Evolutionary conservation across 2,888 invertebrate species (phyloP).

Genomic region (Apamea monoglypha): DNA sequence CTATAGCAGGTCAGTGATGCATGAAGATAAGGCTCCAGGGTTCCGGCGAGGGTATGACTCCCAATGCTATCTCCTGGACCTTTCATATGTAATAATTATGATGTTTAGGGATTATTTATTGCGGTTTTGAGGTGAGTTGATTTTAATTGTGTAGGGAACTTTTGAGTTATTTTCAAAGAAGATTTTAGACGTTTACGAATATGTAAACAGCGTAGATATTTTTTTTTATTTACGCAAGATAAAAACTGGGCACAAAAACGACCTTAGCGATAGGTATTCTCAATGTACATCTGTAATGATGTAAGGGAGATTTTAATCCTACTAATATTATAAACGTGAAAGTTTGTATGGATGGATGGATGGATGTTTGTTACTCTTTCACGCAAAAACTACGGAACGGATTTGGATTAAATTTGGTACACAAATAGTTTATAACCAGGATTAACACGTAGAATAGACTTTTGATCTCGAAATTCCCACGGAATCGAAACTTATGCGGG

Average conservation of each 20-base stretch:
- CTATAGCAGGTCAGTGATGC: constrained; percentile 36
- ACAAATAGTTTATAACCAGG: too few relatives aligned
- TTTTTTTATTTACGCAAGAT: neutral
- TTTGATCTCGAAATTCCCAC: too few relatives aligned
- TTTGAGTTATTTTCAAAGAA: too few relatives aligned
- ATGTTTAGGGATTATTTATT: constrained; percentile 13
- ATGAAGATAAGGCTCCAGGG: constrained; percentile 49
- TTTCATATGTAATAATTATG: constrained; percentile 24
- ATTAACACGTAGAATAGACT: too few relatives aligned
- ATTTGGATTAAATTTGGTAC: too few relatives aligned
- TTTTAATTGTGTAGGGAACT: neutral
- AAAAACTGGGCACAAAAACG: neutral
- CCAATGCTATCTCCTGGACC: constrained; percentile 36
- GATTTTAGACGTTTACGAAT: neutral
- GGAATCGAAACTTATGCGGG: too few relatives aligned
- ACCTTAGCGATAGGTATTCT: neutral
- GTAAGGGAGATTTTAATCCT: too few relatives aligned
- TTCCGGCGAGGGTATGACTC: constrained; percentile 26
- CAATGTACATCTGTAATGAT: neutral
- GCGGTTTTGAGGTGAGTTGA: neutral
- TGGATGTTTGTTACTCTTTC: too few relatives aligned
- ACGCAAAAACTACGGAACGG: too few relatives aligned
- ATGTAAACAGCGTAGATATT: neutral
- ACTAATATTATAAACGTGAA: too few relatives aligned
- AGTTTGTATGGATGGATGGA: too few relatives aligned